These are phyloP conservation scores for Manis javanica DNA, from an alignment of 2,797 vertebrate genomes.

Conservation along the genomic window DNA sequence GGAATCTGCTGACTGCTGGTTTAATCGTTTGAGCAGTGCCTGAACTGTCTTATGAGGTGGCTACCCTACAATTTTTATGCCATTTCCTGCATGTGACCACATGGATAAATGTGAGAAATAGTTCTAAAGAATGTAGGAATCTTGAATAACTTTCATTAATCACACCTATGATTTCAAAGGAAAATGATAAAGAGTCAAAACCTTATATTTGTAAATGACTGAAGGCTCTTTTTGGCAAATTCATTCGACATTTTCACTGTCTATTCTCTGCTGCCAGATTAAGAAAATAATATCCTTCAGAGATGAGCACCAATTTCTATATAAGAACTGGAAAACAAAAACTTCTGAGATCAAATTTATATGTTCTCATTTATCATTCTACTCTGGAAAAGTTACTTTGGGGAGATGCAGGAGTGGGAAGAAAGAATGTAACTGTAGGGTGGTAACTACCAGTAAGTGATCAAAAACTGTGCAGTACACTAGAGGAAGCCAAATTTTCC, in stretches of 20 bases:
- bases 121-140: conserved; percentile 44
- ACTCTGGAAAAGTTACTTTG: conserved; percentile 52
- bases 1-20: conserved; percentile 77
- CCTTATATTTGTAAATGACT: conserved; percentile 25
- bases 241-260: conserved; percentile 13
- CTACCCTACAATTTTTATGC: conserved; percentile 69
- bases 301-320: background rate
- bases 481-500: conserved; percentile 60
- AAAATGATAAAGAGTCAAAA: conserved; percentile 51
- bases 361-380: conserved; percentile 42
- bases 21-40: conserved; percentile 77
- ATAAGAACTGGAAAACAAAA: conserved; percentile 50
- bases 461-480: conserved; percentile 43
- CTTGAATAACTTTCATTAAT: conserved; percentile 56
- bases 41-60: conserved; percentile 70
- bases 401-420: background rate
- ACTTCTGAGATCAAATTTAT: conserved; percentile 29
- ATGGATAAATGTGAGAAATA: conserved; percentile 38
- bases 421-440: conserved; percentile 34
- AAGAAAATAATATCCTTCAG: conserved; percentile 51
- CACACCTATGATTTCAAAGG: conserved; percentile 36
- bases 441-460: conserved; percentile 49
- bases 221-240: conserved; percentile 57
- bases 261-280: background rate
- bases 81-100: conserved; percentile 50